Base-by-base conservation (phyloP, 2,888 invertebrate genomes). In the Patella ulyssiponensis region DNA sequence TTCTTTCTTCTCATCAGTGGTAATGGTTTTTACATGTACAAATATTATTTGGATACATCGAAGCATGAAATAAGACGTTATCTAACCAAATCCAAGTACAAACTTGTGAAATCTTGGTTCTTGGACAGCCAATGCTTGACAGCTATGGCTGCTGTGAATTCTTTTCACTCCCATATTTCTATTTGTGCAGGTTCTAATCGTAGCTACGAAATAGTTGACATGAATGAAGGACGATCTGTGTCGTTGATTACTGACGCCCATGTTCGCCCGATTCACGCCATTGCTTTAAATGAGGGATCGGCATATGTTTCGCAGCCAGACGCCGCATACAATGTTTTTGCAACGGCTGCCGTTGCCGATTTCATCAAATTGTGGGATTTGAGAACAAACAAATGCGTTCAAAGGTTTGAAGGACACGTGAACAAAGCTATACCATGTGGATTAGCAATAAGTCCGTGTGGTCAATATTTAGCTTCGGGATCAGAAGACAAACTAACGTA, bases 361-460 rank as follows among this genome's bases (percentile, higher is more conserved):
- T 90, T 91, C 77, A 89, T 92, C 71, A 92, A 92, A 82, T 81
- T 92, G 27, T 92, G 92, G 92, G 92, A 92, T 79, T 82, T 92
- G 17, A 82, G 92, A 75, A 85, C 89, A n/a, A 86, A 87, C 81
- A 84, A 88, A 85, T 90, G 89, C 85, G 89, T 91, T 0, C 85
- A 88, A 52, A 77, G 88, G 69, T 89, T 89, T 83, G 90, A 89
- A 76, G 90, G 90, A 23, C 91, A 91, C 77, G 73, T 81, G 53
- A 91, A 91, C 81, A 85, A 91, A 54, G 86, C 87, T 2, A 86
- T 88, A 79, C 86, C 88, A 0, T 92, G 91, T 84, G 89, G 90
- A 15, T 76, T 90, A 23, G 83, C 86, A 15, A 86, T 92, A 80
- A 91, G 91, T 83, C 90, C 92, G 0, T 92, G 91, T 86, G 90